These are phyloP conservation scores for Planiliza haematocheilus DNA, from an alignment of 2,113 vertebrate genomes.

Conservation along the genomic window DNA sequence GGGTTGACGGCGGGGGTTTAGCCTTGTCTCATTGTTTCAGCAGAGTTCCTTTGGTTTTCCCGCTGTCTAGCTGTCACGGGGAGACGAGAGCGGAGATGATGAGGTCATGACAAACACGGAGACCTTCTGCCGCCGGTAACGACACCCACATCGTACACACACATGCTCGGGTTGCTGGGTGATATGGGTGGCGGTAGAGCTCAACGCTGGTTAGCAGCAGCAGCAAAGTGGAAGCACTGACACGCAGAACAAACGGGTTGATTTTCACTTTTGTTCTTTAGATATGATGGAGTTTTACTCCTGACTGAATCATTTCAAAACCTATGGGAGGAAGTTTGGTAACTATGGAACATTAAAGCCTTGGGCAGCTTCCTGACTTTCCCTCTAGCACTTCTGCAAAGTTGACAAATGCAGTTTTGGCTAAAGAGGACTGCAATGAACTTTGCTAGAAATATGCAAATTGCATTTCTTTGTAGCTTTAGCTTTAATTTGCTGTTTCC, in stretches of 20 bases:
- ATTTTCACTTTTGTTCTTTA: background rate
- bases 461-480: too few species aligned
- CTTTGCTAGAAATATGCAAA: background rate
- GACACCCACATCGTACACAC: constrained; percentile 33
- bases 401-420: too few species aligned
- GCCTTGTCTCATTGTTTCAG: constrained; percentile 74
- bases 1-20: constrained; percentile 64
- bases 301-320: background rate
- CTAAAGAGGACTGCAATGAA: background rate
- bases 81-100: constrained; percentile 86
- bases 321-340: background rate
- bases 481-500: too few species aligned
- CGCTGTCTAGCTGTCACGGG: constrained; percentile 73
- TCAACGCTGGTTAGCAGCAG: background rate
- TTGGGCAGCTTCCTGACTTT: too few species aligned
- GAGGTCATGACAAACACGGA: constrained; percentile 80
- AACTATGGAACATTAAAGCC: background rate
- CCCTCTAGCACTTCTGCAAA: background rate
- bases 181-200: too few species aligned
- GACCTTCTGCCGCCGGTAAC: constrained; percentile 29
- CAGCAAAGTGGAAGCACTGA: background rate
- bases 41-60: constrained; percentile 53
- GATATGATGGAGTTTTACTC: background rate
- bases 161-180: background rate
- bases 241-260: background rate